phyloP scores from a whole-genome alignment of 2,113 vertebrate genomes.

The Patagioenas fasciata region DNA sequence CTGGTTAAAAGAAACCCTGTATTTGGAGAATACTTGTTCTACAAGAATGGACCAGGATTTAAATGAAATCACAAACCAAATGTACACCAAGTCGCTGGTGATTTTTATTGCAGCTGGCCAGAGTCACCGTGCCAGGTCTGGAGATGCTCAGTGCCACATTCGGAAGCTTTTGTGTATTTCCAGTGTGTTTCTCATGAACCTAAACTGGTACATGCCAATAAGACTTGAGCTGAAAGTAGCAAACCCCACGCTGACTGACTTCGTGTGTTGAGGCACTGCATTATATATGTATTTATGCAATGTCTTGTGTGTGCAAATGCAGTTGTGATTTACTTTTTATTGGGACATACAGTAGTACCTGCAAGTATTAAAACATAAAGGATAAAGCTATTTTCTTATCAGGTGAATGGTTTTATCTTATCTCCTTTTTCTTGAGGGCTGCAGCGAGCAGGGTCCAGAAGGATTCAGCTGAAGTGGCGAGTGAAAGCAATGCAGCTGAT shows the following conservation, averaged over 20 bases:
- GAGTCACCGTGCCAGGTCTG: background rate
- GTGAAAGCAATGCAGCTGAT: conserved; percentile 50
- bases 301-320: background rate
- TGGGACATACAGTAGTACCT: background rate
- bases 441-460: background rate
- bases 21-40: background rate
- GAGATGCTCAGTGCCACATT: background rate
- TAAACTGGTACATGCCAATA: background rate
- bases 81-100: rapidly evolving
- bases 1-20: background rate
- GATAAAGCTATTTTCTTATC: background rate
- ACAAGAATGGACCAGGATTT: background rate
- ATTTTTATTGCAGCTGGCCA: background rate
- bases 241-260: background rate
- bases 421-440: background rate
- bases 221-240: background rate
- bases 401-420: conserved; percentile 10
- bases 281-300: background rate
- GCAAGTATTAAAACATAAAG: background rate
- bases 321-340: conserved; percentile 28
- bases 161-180: background rate
- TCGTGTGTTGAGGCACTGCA: background rate
- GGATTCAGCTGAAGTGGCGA: conserved; percentile 23
- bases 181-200: background rate
- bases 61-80: background rate